Evolutionary conservation across 2,113 vertebrate genomes (phyloP).

Genomic region (Platichthys flesus): DNA sequence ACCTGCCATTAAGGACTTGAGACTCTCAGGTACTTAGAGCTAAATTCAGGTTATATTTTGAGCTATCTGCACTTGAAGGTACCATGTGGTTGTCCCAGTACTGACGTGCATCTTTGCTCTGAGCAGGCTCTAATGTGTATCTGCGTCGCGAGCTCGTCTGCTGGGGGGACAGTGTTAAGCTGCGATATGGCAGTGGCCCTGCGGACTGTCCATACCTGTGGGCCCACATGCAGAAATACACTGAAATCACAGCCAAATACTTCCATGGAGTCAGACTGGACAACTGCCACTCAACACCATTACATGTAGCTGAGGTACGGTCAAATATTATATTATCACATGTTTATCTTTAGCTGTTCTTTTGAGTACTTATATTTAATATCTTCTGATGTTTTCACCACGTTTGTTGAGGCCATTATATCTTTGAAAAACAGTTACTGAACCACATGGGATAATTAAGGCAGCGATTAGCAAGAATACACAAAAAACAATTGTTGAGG

Average conservation of each 20-base stretch:
- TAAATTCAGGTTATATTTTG: neutral
- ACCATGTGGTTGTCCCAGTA: neutral
- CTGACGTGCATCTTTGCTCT: neutral
- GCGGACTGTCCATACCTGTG: slow-evolving; percentile 96
- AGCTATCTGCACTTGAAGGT: neutral
- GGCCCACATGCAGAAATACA: slow-evolving; percentile 96
- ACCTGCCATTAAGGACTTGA: neutral
- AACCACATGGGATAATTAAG: no score
- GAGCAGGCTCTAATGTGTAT: slow-evolving; percentile 92
- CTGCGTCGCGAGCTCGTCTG: slow-evolving; percentile 94
- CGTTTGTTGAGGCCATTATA: no score
- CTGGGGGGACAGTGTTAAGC: slow-evolving; percentile 97
- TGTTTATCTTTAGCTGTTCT: no score
- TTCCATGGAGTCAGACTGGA: slow-evolving; percentile 95
- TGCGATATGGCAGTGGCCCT: slow-evolving; percentile 91
- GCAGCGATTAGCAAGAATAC: no score
- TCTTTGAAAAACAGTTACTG: no score
- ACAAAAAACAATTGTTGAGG: no score
- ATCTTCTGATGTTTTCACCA: no score
- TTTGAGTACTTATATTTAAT: no score
- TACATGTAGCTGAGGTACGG: slow-evolving; percentile 95
- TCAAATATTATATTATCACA: slow-evolving; percentile 47
- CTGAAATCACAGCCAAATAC: slow-evolving; percentile 90
- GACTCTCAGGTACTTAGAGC: neutral
- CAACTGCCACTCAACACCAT: slow-evolving; percentile 96